Evolutionary conservation across 2,113 vertebrate species (phyloP), one percentile per base, ranked within the genome.

Genomic region (Menidia beryllina): DNA sequence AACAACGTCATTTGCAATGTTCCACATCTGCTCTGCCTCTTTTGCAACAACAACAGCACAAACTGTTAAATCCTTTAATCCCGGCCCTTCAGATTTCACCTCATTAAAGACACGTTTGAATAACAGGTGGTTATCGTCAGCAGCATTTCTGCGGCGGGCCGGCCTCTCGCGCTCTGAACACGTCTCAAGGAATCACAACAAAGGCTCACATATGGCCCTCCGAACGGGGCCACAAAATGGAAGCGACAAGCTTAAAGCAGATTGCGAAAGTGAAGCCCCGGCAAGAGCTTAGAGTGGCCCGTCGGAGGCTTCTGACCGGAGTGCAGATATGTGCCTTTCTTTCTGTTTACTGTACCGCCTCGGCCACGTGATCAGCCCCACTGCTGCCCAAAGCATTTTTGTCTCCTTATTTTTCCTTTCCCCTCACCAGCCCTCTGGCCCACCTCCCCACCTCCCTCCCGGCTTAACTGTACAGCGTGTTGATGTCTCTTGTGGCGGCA

Each of bases 71-170:
- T 41, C 62, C 49, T 12, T 48, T 55, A 49, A 61, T 61, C 34
- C 74, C 43, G 14, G 19, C 61, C 39, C 65, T 73, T 45, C 61
- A 48, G 64, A 84, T 82, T 64, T 72, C 57, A 34, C 41, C 69
- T 52, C 59, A 56, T 69, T 74, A 48, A 51, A 77, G 64, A 70
- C 59, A 57, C 47, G 27, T 55, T 72, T 77, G 80, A 82, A 92
- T 92, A 93, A 93, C 91, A 94, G 93, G 93, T 94, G 92, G 87
- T 81, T 75, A 92, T 79, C 48, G 19, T 81, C 74, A 59, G 12
- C 76, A 79, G 54, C 64, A 63, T 69, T 58, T 36, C n/a, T 62
- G 58, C 81, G 43, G 53, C 68, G 72, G 38, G 54, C 64, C 36
- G 58, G 76, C 79, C 79, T 61, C 54, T 72, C 82, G 82, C 66